These are phyloP conservation scores for Apamea anceps DNA, from an alignment of 2,888 invertebrate species.

Conservation along the genomic window DNA sequence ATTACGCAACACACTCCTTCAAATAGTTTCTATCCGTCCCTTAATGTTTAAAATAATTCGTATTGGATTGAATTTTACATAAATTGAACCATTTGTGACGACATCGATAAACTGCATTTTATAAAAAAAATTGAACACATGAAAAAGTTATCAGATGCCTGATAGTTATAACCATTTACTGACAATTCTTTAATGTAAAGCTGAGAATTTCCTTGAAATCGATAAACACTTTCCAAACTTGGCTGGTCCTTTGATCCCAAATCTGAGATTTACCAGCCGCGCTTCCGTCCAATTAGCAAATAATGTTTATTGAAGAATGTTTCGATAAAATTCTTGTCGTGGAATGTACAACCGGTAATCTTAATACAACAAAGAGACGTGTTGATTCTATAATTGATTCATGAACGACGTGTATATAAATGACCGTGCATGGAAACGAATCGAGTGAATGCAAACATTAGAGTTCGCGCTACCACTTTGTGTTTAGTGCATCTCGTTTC, in stretches of 20 bases:
- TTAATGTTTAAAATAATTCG: neutral
- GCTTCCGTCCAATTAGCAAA: neutral
- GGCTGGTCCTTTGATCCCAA: neutral
- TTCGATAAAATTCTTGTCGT: slow-evolving; percentile 35
- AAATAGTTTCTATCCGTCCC: neutral
- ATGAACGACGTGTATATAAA: slow-evolving; percentile 25
- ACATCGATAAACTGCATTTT: neutral
- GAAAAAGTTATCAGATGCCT: neutral
- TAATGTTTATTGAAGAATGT: slow-evolving; percentile 24
- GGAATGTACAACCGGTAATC: slow-evolving; percentile 39
- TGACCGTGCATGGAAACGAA: slow-evolving; percentile 40
- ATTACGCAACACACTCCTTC: neutral
- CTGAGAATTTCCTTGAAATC: neutral
- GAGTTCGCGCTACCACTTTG: neutral
- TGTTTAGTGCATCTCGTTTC: slow-evolving; percentile 13
- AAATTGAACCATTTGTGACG: too few relatives aligned
- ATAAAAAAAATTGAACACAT: neutral
- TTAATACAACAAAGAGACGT: slow-evolving; percentile 51
- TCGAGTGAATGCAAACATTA: slow-evolving; percentile 43
- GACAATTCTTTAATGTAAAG: neutral
- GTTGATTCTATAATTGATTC: slow-evolving; percentile 53
- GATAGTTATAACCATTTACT: neutral
- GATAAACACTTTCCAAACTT: slow-evolving; percentile 8
- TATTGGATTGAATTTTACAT: neutral
- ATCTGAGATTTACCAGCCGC: neutral